Evolutionary conservation across 2,113 vertebrate genomes (phyloP), one percentile per base, ranked within the genome.

Genomic region (Nestor notabilis): DNA sequence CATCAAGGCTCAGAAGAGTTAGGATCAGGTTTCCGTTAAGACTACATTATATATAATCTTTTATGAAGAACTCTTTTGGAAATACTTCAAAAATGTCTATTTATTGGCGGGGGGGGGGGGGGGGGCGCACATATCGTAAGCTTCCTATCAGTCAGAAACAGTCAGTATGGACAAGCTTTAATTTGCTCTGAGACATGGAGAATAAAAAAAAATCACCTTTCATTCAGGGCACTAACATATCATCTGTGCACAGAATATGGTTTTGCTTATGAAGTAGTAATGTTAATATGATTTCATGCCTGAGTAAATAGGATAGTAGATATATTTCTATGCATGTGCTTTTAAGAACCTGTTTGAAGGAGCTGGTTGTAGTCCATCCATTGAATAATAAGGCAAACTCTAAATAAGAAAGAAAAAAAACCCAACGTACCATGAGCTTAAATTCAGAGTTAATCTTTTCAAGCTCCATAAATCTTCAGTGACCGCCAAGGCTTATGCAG

Each of bases 141-240:
- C 75, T 75, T 80, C 39, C 70, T 95, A 89, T 95, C 90, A 84
- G 52, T 87, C 50, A 90, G 65, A 82, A 94, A 46, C 75, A 91
- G 61, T 80, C 64, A 78, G 17, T 29, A 50, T 21, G 13, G 76
- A 86, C 33, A 79, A 90, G 55, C 11, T 94, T 69, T 87, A 87
- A 82, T 97, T 93, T 94, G n/a, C 46, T 93, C n/a, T 49, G 80
- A 78, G 65, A 83, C 29, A 35, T 71, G 14, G 12, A 60, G 72
- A 10, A n/a, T 64, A 56, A 85, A 83, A 56, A 56, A 70, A 68
- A 53, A 13, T 5, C 52, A 35, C 41, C 56, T 87, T 85, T 95
- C 44, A 56, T 84, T 93, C 75, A 65, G 16, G 31, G n/a, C 50
- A 85, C 25, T 72, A 79, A 80, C 17, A 11, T 44, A 66, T 74